Evolutionary conservation across 2,888 invertebrate species (phyloP), one percentile per base, ranked within the genome.

Genomic region (Epirrhoe alternata): DNA sequence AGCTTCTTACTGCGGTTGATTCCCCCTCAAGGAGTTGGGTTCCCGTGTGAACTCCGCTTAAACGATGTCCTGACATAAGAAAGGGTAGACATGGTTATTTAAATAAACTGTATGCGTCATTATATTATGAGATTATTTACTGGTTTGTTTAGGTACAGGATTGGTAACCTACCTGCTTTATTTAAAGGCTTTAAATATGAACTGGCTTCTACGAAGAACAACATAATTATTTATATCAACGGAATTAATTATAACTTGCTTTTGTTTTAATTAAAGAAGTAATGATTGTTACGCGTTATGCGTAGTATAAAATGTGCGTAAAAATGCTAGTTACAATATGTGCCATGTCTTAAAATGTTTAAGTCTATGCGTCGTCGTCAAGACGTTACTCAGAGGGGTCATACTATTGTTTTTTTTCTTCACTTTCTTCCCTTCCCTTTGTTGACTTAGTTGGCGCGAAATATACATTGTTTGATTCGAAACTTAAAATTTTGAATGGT

Each of bases 11-110:
- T 72, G 72, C 53, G 73, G 76, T 78, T 69, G 58, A 71, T 71
- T 75, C 80, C 90, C 89, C 91, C 85, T 88, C 86, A 89, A 90
- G 90, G 86, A 84, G 82, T 79, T 84, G 73, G 82, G 86, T 93
- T 92, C 92, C 92, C 92, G 92, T 92, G 92, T 89, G 92, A 92
- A 92, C 81, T 73, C 60, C 61, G 67, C 76, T 76, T 80, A 77
- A 81, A 76, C 74, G 72, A 74, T 51, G 57, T n/a, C n/a, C 62
- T 79, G 50, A 24, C 57, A 14, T 66, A 68, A 52, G 42, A 71
- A 67, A 14, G 51, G 38, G 6, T 10, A 61, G 60, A 55, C 52
- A 61, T 61, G 66, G n/a, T 51, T 4, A 6, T 33, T 62, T 16
- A 56, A 50, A 52, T 17, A 42, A 31, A 50, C 6, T 33, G 14